Evolutionary conservation across 1,140 invertebrate genomes (phyloP).

Genomic region (Megalopta genalis): DNA sequence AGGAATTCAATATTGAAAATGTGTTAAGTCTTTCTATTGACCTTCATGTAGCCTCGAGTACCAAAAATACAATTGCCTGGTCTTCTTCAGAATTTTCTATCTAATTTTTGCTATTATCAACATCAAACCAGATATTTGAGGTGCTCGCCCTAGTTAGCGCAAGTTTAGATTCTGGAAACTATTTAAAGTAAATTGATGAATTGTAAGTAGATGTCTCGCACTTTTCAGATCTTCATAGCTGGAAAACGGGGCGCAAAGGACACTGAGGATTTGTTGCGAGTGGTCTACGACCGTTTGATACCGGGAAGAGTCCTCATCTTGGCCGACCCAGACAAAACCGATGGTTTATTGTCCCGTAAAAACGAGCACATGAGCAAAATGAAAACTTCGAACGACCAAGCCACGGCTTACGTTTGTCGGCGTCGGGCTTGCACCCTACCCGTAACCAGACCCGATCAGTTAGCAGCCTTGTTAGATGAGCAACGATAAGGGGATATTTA

Average conservation of each 20-base stretch:
- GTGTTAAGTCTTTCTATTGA: too few relatives aligned
- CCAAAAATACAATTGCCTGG: too few relatives aligned
- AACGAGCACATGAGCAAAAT: slow-evolving; percentile 74
- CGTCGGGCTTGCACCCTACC: slow-evolving; percentile 90
- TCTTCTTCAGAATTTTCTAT: too few relatives aligned
- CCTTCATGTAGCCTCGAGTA: too few relatives aligned
- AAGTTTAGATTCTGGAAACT: too few relatives aligned
- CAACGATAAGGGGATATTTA: not conserved
- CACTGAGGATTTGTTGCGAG: slow-evolving; percentile 85
- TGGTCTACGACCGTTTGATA: slow-evolving; percentile 84
- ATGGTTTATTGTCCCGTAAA: slow-evolving; percentile 66
- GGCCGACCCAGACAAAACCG: slow-evolving; percentile 79
- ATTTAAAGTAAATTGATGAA: not conserved
- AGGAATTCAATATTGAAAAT: too few relatives aligned
- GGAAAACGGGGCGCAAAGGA: slow-evolving; percentile 84
- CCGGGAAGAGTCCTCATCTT: slow-evolving; percentile 87
- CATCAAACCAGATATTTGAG: too few relatives aligned
- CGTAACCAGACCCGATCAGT: slow-evolving; percentile 85
- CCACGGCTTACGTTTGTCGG: slow-evolving; percentile 91
- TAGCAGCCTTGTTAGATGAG: slow-evolving; percentile 83
- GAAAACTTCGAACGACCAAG: slow-evolving; percentile 79
- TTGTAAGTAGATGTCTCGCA: slow-evolving; percentile 5
- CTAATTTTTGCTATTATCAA: too few relatives aligned
- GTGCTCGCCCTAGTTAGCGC: too few relatives aligned
- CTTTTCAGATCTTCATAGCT: slow-evolving; percentile 84